phyloP scores from a whole-genome alignment of 2,888 invertebrate species.

The Trissonchulus latispiculum region DNA sequence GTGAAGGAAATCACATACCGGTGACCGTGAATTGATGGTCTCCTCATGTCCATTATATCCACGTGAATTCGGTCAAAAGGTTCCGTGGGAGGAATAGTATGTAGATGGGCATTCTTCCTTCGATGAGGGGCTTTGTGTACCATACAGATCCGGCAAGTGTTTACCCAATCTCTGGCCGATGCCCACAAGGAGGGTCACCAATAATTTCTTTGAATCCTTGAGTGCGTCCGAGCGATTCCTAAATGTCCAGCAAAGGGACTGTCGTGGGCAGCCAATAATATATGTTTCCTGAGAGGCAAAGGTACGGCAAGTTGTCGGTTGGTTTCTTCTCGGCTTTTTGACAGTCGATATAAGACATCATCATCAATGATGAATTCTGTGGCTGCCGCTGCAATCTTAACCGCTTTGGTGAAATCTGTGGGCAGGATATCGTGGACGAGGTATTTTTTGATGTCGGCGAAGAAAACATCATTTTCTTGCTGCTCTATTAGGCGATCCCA shows the following conservation, averaged over 20 bases:
- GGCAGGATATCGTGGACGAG: no score
- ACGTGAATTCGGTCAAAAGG: not conserved
- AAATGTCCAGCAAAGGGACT: not conserved
- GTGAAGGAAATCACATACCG: not conserved
- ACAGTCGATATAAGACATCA: no score
- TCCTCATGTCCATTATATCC: not conserved
- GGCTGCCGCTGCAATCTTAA: no score
- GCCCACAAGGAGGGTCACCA: not conserved
- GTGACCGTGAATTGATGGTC: not conserved
- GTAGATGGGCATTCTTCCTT: not conserved
- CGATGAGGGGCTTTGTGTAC: not conserved
- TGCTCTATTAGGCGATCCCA: no score
- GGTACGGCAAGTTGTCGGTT: no score
- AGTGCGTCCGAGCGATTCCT: not conserved
- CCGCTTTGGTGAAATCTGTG: no score
- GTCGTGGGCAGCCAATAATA: not conserved
- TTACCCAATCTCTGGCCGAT: not conserved
- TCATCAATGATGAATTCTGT: no score
- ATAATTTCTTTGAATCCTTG: not conserved
- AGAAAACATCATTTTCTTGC: no score
- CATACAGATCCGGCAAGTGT: not conserved
- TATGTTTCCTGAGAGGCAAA: no score
- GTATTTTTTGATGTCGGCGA: no score
- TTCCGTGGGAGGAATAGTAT: not conserved
- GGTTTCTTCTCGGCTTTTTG: no score